phyloP scores from a whole-genome alignment of 2,113 vertebrate genomes.

The Pseudopodoces humilis region DNA sequence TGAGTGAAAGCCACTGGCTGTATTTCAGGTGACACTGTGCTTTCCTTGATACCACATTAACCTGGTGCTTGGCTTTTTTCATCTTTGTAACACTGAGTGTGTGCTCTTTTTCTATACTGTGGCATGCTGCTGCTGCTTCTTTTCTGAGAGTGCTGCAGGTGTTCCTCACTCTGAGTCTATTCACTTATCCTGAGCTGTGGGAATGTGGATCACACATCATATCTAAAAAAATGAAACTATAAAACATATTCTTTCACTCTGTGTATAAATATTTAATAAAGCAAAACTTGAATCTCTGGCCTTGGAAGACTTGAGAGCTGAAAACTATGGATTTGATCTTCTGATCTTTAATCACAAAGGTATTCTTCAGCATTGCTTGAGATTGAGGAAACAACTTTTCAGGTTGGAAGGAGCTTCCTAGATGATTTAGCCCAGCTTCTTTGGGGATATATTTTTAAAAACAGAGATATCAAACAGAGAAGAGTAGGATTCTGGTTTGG shows the following conservation, averaged over 20 bases:
- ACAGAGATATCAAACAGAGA: neutral
- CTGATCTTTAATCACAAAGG: neutral
- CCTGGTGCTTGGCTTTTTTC: constrained; percentile 63
- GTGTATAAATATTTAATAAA: neutral
- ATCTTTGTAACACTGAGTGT: constrained; percentile 58
- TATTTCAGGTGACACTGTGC: constrained; percentile 84
- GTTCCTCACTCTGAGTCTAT: neutral
- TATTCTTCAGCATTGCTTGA: neutral
- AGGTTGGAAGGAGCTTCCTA: neutral
- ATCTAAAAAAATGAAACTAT: neutral
- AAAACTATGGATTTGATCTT: neutral
- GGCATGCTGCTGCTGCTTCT: constrained; percentile 41
- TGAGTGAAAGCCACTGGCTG: constrained; percentile 73
- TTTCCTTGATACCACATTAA: constrained; percentile 63
- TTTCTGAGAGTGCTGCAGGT: neutral
- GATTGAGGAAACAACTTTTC: neutral
- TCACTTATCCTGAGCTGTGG: neutral
- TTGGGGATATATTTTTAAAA: neutral
- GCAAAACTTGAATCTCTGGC: neutral
- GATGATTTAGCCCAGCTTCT: neutral
- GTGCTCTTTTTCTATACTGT: constrained; percentile 1
- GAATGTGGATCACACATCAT: neutral
- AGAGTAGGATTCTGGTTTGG: neutral
- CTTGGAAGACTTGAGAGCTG: neutral
- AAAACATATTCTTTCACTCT: neutral